Evolutionary conservation across 2,797 vertebrate genomes (phyloP).

Genomic region (Premnoplex brunnescens): DNA sequence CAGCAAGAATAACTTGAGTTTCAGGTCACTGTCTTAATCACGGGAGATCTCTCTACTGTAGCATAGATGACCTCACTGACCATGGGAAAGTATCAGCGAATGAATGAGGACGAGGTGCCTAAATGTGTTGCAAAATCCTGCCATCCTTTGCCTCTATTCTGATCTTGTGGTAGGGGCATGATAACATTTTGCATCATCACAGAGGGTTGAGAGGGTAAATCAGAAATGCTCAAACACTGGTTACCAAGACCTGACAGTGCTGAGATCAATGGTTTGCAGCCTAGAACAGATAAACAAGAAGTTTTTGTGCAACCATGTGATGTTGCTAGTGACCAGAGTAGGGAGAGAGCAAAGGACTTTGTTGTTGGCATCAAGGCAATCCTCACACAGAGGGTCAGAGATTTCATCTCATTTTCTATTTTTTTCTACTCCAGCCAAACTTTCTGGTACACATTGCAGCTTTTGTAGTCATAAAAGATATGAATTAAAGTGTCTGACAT

Average conservation of each 20-base stretch:
- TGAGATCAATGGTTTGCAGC: neutral
- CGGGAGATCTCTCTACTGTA: neutral
- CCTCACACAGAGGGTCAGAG: neutral
- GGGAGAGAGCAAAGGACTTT: neutral
- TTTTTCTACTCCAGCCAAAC: neutral
- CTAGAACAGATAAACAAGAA: neutral
- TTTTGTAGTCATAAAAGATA: neutral
- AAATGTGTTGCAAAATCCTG: neutral
- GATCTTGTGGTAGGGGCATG: neutral
- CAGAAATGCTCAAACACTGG: neutral
- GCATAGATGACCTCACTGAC: neutral
- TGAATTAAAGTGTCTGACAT: neutral
- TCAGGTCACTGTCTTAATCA: neutral
- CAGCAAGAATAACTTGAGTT: conserved; percentile 21
- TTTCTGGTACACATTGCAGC: neutral
- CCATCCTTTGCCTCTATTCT: neutral
- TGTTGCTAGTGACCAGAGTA: neutral
- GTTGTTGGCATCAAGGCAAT: neutral
- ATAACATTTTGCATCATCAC: neutral
- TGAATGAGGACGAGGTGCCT: neutral
- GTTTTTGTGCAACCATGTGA: neutral
- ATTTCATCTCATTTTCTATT: neutral
- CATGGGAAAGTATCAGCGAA: neutral
- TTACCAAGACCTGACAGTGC: neutral
- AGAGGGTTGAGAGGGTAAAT: neutral